Conservation (phyloP, 2,797 vertebrate genomes). For the Erpetoichthys calabaricus region DNA sequence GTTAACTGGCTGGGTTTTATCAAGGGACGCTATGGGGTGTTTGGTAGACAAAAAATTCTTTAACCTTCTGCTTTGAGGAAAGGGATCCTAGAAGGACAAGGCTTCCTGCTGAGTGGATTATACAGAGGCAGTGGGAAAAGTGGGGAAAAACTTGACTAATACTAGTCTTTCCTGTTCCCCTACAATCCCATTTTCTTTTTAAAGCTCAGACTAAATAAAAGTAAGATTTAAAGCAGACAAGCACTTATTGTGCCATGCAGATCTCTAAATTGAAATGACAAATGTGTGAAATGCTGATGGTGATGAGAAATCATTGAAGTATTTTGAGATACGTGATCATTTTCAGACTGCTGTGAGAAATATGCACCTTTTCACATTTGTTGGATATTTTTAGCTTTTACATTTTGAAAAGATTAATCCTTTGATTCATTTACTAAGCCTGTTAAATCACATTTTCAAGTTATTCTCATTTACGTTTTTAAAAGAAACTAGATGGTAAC, state of each 20-base stretch:
- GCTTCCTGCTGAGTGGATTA: conserved; percentile 16
- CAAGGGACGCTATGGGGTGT: conserved; percentile 7
- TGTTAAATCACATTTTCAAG: too few relatives aligned
- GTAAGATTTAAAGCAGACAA: conserved; percentile 17
- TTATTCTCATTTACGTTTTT: too few relatives aligned
- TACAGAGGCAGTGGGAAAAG: conserved; percentile 11
- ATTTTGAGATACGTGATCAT: too few relatives aligned
- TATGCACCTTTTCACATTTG: too few relatives aligned
- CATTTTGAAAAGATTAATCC: too few relatives aligned
- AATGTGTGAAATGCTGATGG: background rate
- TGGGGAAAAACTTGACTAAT: conserved; percentile 17
- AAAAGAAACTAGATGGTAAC: too few relatives aligned
- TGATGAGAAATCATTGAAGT: too few relatives aligned
- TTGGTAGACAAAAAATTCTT: conserved; percentile 11
- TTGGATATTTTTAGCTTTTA: too few relatives aligned
- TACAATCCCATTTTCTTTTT: conserved; percentile 14
- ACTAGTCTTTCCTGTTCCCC: conserved; percentile 22
- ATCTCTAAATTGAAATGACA: background rate
- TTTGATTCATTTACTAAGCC: too few relatives aligned
- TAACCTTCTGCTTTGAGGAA: conserved; percentile 16
- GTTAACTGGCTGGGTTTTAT: conserved; percentile 16
- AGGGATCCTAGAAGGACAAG: conserved; percentile 8
- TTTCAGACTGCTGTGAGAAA: too few relatives aligned
- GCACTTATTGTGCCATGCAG: conserved; percentile 12
- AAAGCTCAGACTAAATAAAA: conserved; percentile 16